These are phyloP conservation scores for Istiophorus platypterus DNA, from an alignment of 2,113 vertebrate species.

Conservation along the genomic window DNA sequence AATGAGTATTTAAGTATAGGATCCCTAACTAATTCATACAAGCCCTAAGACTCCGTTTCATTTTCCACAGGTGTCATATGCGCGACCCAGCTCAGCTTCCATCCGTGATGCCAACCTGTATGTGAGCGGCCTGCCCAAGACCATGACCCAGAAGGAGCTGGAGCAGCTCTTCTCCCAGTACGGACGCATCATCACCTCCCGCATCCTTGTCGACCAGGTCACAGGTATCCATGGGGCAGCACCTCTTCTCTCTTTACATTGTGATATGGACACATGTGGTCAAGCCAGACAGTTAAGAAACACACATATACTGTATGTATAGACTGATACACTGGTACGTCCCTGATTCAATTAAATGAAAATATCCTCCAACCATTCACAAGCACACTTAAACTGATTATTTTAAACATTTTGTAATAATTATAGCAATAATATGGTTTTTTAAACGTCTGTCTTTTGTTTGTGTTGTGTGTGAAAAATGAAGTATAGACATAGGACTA, in stretches of 20 bases:
- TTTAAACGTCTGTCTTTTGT: background rate
- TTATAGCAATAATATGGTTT: background rate
- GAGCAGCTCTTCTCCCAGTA: slow-evolving; percentile 99
- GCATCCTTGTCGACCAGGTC: slow-evolving; percentile 99
- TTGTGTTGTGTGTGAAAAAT: background rate
- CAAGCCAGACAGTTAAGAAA: background rate
- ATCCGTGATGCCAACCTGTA: slow-evolving; percentile 99
- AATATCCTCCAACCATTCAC: background rate
- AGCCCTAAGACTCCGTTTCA: slow-evolving; percentile 18
- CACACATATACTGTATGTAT: background rate
- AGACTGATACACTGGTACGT: background rate
- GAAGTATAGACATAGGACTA: no score
- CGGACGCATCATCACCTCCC: slow-evolving; percentile 99
- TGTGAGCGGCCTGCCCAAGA: slow-evolving; percentile 99
- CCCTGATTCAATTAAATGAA: background rate
- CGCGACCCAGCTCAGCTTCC: slow-evolving; percentile 98
- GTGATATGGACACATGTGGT: slow-evolving; percentile 2
- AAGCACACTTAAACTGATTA: no score
- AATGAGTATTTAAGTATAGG: slow-evolving; percentile 16
- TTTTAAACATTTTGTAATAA: no score
- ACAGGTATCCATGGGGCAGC: slow-evolving; percentile 91
- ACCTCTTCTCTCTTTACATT: slow-evolving; percentile 60
- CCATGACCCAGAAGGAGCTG: slow-evolving; percentile 99
- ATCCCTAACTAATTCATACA: slow-evolving; percentile 7
- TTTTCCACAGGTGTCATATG: slow-evolving; percentile 92